Base-by-base conservation (phyloP, 2,888 invertebrate genomes). In the Lasius platythorax region DNA sequence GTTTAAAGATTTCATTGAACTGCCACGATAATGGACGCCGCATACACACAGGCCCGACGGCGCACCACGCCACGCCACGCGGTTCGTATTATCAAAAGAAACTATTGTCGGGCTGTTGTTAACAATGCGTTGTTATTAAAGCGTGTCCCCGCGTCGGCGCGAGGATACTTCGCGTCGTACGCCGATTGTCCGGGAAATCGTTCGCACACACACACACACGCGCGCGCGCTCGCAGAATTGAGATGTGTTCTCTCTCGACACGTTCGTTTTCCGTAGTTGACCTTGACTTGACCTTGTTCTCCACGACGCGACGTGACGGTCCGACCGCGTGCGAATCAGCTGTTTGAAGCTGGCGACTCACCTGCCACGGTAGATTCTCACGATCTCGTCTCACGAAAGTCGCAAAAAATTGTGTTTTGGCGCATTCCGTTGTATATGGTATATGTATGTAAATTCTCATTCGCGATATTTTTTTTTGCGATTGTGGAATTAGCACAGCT, bases 1-100 rank as follows among this genome's bases (percentile, higher is more conserved):
- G 90, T 90, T 92, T 90, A 91, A 91, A 93, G 93, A 93, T 93
- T 94, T 92, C 92, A 91, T 92, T 93, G 91, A 93, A 93, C 91
- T 88, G 88, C 76, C 87, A 88, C 88, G 93, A 93, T 92, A 93
- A 92, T 92, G 89, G 85, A 70, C 83, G 82, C 68, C 83, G 85
- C 87, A 58, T 81, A 86, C 76, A 85, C 83, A 82, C 86, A 81
- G 70, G 82, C 86, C 81, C 30, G 37, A 70, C 81, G 67, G 37
- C 73, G 56, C 67, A 72, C 78, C 64, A 50, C 56, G 66, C 66
- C 75, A 75, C 58, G 78, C 82, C 79, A 72, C 66, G 76, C 85
- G 84, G 82, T 82, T 86, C 84, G 86, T 91, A 91, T 93, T 93
- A 93, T 94, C 92, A 88, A 92, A 92, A 92, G 91, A 90, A 92